These are phyloP conservation scores for Heterochromis multidens DNA, from an alignment of 2,113 vertebrate genomes.

Conservation along the genomic window DNA sequence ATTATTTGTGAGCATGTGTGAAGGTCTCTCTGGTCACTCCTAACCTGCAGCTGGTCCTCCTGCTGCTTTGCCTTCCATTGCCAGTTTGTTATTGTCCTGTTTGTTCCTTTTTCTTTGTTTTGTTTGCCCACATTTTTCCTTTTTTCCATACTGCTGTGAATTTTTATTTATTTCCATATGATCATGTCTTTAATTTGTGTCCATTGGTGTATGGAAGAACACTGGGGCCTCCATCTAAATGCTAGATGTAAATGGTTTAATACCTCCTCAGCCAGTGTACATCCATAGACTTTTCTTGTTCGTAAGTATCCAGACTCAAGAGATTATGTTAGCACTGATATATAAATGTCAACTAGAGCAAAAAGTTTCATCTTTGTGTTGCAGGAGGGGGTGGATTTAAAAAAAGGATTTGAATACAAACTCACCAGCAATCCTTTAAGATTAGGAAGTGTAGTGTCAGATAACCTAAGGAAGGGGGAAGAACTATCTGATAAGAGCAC, in stretches of 20 bases:
- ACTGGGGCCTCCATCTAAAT: neutral
- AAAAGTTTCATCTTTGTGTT: conserved; percentile 6
- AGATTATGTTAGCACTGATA: neutral
- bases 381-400: neutral
- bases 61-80: neutral
- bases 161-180: neutral
- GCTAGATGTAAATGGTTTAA: neutral
- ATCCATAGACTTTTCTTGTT: neutral
- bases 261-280: neutral
- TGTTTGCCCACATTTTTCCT: neutral
- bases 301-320: neutral
- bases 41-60: neutral
- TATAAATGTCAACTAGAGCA: conserved; percentile 14
- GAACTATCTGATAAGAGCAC: conserved; percentile 29
- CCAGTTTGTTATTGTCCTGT: neutral
- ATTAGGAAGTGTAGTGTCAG: conserved; percentile 30
- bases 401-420: conserved; percentile 18
- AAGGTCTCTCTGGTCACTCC: neutral
- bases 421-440: conserved; percentile 22
- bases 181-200: conserved; percentile 19
- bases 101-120: neutral
- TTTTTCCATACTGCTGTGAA: conserved; percentile 2
- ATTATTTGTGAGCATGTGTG: neutral
- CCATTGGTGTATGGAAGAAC: neutral
- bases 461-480: conserved; percentile 33